phyloP scores from a whole-genome alignment of 2,888 invertebrate genomes.

The Oligia latruncula region DNA sequence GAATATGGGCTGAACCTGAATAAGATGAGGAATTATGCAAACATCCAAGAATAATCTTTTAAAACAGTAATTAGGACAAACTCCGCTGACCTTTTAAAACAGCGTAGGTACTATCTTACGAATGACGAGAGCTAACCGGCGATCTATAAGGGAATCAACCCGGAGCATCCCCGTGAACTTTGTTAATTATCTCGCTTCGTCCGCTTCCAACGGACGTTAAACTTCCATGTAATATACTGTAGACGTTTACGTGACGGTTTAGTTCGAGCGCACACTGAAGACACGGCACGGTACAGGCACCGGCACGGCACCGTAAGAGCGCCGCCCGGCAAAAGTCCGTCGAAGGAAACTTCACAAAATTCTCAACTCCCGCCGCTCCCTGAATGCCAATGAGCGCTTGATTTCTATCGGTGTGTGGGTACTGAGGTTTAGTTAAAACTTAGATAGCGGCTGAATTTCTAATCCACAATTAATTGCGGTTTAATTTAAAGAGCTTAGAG shows the following conservation, averaged over 20 bases:
- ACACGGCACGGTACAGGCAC: conserved; percentile 19
- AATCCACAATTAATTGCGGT: conserved; percentile 48
- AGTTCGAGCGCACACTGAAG: conserved; percentile 48
- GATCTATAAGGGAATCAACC: conserved; percentile 74
- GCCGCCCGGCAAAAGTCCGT: conserved; percentile 34
- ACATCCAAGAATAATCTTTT: neutral
- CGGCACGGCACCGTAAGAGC: neutral
- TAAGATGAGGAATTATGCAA: neutral
- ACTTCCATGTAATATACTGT: conserved; percentile 63
- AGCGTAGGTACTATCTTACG: conserved; percentile 15
- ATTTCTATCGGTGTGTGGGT: conserved; percentile 55
- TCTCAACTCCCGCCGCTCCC: conserved; percentile 42
- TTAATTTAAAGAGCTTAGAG: conserved; percentile 38
- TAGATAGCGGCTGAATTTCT: conserved; percentile 44
- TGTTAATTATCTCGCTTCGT: conserved; percentile 78
- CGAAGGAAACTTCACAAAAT: conserved; percentile 56
- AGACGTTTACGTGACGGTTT: conserved; percentile 65
- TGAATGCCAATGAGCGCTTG: conserved; percentile 63
- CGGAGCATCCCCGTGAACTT: conserved; percentile 72
- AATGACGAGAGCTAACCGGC: conserved; percentile 63
- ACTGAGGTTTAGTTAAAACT: conserved; percentile 49
- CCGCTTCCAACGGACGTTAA: conserved; percentile 62
- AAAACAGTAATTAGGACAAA: conserved; percentile 20
- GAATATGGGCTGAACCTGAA: too few relatives aligned
- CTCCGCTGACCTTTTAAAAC: conserved; percentile 48